A percentile compares a stretch with the other conserved stretches of the same genome.
phyloP scores from a whole-genome alignment of 1,140 invertebrate species.

The Brachionus paranguensis region DNA sequence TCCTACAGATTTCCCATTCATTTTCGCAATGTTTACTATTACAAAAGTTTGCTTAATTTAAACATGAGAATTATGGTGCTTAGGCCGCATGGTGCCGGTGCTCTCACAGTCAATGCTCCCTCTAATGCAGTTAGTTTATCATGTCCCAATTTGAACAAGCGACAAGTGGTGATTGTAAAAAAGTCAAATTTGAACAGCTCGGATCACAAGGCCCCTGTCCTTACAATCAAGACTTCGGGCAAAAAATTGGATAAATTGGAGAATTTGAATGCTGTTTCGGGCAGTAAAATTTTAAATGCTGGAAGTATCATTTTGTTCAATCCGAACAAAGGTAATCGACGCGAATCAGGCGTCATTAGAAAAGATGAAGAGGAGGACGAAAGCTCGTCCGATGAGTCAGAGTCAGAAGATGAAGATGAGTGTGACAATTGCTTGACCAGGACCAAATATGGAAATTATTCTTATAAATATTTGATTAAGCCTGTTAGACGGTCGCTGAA shows the following conservation, averaged over 20 bases:
- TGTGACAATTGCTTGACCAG: conserved; percentile 28
- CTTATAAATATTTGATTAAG: neutral
- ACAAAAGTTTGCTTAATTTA: conserved; percentile 33
- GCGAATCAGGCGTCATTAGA: neutral
- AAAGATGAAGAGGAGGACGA: neutral
- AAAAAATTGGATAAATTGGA: conserved; percentile 27
- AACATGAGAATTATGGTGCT: conserved; percentile 26
- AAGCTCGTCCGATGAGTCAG: neutral
- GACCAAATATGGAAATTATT: neutral
- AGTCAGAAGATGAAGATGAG: neutral
- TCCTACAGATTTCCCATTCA: conserved; percentile 25
- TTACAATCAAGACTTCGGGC: neutral
- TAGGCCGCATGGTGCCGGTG: neutral
- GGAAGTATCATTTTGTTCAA: conserved; percentile 18
- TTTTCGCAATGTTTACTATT: conserved; percentile 38
- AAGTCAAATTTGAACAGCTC: neutral
- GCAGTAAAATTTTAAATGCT: conserved; percentile 23
- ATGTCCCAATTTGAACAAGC: conserved; percentile 31
- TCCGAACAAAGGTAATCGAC: neutral
- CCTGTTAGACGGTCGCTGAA: neutral
- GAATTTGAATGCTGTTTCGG: conserved; percentile 17
- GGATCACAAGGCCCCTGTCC: neutral
- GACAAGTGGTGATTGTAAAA: conserved; percentile 3
- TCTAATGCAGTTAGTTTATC: neutral
- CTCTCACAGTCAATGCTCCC: neutral